Evolutionary conservation across 2,113 vertebrate species (phyloP).

Genomic region (Nettapus auritus): DNA sequence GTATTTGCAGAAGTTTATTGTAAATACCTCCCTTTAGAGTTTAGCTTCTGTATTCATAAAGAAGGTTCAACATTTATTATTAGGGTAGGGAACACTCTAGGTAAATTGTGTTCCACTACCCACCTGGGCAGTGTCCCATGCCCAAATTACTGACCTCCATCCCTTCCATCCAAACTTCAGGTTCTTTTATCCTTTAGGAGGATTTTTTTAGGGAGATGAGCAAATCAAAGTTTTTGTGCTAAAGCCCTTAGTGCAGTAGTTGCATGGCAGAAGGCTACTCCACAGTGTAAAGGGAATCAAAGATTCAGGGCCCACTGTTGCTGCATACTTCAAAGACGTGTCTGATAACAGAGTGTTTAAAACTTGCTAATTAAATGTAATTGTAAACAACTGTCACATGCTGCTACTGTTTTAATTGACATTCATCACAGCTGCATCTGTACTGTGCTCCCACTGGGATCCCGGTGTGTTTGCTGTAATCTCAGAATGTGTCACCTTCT

Average conservation of each 20-base stretch:
- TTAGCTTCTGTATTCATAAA: background rate
- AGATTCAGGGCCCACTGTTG: background rate
- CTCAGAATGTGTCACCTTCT: slow-evolving; percentile 66
- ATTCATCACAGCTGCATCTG: slow-evolving; percentile 33
- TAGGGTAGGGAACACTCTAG: background rate
- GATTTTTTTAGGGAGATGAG: slow-evolving; percentile 12
- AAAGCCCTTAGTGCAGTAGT: background rate
- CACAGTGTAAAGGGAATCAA: background rate
- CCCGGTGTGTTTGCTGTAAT: slow-evolving; percentile 52
- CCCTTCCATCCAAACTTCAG: background rate
- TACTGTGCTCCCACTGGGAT: slow-evolving; percentile 38
- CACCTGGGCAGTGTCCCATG: background rate
- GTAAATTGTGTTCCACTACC: background rate
- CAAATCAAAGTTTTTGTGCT: background rate
- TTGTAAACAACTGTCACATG: slow-evolving; percentile 64
- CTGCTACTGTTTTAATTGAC: slow-evolving; percentile 64
- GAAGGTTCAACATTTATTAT: background rate
- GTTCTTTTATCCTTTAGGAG: slow-evolving; percentile 1
- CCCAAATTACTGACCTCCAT: background rate
- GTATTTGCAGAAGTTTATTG: background rate
- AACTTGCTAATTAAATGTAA: slow-evolving; percentile 70
- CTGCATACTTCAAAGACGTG: slow-evolving; percentile 26
- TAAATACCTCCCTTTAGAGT: background rate
- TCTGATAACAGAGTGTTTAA: slow-evolving; percentile 25
- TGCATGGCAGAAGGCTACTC: background rate